These are phyloP conservation scores for Umimayanthus chanpuru DNA, from an alignment of 92 coral and sea anemone species.

Conservation along the genomic window DNA sequence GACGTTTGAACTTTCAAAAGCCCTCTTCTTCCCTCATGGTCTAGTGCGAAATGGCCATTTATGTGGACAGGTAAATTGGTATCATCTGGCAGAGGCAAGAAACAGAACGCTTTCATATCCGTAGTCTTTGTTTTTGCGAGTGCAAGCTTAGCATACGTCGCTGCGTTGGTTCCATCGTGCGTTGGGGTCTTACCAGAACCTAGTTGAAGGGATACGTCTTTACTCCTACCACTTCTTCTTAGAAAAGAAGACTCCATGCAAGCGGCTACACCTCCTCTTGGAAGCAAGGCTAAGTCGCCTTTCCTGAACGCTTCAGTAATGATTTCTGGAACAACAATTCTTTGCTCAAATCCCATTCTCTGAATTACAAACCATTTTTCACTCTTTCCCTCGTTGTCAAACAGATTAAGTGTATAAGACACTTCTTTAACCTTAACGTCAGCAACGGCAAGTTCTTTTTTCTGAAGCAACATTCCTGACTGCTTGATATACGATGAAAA, in stretches of 20 bases:
- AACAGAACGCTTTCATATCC: constrained; percentile 55
- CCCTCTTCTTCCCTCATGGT: constrained; percentile 66
- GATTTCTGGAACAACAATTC: neutral
- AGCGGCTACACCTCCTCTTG: constrained; percentile 81
- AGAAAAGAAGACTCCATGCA: constrained; percentile 42
- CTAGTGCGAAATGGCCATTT: too few species aligned
- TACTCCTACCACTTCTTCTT: too few species aligned
- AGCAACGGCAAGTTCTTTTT: neutral
- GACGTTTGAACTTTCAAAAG: constrained; percentile 44
- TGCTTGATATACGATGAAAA: neutral
- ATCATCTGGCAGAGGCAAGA: constrained; percentile 74
- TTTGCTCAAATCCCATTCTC: constrained; percentile 59
- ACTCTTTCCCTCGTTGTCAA: constrained; percentile 46
- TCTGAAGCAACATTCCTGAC: neutral
- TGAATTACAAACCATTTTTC: constrained; percentile 71
- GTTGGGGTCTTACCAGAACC: too few species aligned
- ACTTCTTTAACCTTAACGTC: constrained; percentile 41
- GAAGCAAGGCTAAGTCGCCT: constrained; percentile 65
- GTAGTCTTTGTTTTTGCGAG: too few species aligned
- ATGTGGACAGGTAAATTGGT: constrained; percentile 77
- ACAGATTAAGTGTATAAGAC: constrained; percentile 54
- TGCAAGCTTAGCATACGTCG: too few species aligned
- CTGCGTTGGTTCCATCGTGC: too few species aligned
- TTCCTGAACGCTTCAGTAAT: constrained; percentile 43
- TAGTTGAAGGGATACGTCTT: too few species aligned